These are phyloP conservation scores for Nudaria mundana DNA, from an alignment of 2,888 invertebrate species.

Conservation along the genomic window DNA sequence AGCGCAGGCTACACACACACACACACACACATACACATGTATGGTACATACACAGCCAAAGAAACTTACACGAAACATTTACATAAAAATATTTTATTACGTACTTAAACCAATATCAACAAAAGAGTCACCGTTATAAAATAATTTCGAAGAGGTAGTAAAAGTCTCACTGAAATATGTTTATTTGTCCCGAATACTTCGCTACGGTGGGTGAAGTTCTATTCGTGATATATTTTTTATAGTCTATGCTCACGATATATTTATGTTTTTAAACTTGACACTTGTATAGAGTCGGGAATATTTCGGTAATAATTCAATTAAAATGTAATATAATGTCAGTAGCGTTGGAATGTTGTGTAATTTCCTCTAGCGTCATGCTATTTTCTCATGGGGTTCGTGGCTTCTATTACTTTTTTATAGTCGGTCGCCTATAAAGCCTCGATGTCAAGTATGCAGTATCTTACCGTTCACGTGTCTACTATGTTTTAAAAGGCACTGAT, in stretches of 20 bases:
- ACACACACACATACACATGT: background rate
- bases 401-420: too few relatives aligned
- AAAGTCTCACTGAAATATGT: slow-evolving; percentile 24
- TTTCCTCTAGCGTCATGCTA: slow-evolving; percentile 1
- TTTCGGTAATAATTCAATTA: slow-evolving; percentile 8
- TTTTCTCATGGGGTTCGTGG: slow-evolving; percentile 1
- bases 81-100: slow-evolving; percentile 23
- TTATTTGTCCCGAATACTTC: slow-evolving; percentile 9
- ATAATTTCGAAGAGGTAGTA: slow-evolving; percentile 19
- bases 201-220: slow-evolving; percentile 9
- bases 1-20: background rate
- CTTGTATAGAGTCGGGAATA: background rate
- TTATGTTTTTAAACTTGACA: slow-evolving; percentile 4
- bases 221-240: slow-evolving; percentile 11
- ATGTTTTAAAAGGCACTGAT: too few relatives aligned
- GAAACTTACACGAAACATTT: background rate
- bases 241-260: slow-evolving; percentile 6
- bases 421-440: too few relatives aligned
- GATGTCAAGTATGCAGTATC: too few relatives aligned
- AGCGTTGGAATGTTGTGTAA: slow-evolving; percentile 5
- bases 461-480: too few relatives aligned
- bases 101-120: slow-evolving; percentile 17
- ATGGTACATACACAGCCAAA: background rate
- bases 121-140: slow-evolving; percentile 14
- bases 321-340: slow-evolving; percentile 2